Conservation (phyloP, 2,888 invertebrate species). For the Acanthosepion lycidas region DNA sequence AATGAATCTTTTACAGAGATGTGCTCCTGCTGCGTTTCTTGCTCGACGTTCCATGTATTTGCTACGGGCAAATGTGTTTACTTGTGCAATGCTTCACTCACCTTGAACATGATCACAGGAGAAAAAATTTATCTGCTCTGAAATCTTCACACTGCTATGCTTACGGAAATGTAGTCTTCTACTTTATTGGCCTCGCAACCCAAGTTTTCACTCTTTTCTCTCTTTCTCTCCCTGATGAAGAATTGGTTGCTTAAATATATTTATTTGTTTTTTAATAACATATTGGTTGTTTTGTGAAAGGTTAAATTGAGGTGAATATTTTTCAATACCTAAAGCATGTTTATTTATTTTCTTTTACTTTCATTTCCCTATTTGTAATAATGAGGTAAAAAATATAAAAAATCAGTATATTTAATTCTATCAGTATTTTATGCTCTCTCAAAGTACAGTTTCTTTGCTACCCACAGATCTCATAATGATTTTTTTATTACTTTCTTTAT, state of each 20-base stretch:
- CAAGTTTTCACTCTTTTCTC: background rate
- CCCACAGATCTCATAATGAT: background rate
- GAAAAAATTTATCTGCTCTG: background rate
- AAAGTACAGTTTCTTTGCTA: background rate
- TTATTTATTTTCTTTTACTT: background rate
- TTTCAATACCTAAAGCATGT: background rate
- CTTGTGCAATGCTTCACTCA: background rate
- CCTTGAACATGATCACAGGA: constrained; percentile 14
- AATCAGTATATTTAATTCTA: background rate
- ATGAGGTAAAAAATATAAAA: too few species aligned
- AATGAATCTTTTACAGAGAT: background rate
- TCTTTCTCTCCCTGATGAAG: background rate
- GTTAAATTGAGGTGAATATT: background rate
- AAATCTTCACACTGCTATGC: background rate
- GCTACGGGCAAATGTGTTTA: constrained; percentile 21
- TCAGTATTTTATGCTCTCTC: background rate
- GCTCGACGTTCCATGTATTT: background rate
- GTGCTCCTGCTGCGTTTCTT: background rate
- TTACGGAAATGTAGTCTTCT: background rate
- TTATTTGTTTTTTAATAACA: background rate
- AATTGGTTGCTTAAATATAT: background rate
- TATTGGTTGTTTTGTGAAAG: background rate
- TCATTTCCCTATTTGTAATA: background rate
- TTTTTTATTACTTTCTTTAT: background rate
- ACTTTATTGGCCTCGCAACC: background rate